Conservation (phyloP, 2,113 vertebrate species). For the Callocephalon fimbriatum region DNA sequence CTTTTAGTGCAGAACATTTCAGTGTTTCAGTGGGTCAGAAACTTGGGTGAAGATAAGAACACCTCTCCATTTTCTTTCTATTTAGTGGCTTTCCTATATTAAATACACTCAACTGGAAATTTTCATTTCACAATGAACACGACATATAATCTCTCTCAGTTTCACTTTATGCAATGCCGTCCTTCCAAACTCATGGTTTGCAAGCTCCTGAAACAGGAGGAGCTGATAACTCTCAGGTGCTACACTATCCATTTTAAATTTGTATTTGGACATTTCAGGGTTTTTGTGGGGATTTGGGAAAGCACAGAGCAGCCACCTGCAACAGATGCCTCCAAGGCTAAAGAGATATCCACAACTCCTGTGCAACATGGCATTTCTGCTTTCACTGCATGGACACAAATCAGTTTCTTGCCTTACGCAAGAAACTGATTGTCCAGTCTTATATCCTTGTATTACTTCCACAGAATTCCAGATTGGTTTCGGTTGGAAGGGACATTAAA, state of each 20-base stretch:
- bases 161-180: background rate
- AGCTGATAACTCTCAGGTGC: background rate
- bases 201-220: background rate
- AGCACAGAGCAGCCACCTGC: background rate
- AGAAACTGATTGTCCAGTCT: background rate
- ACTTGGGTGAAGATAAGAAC: background rate
- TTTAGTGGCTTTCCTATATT: background rate
- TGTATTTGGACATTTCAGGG: background rate
- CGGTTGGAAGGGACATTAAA: background rate
- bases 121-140: background rate
- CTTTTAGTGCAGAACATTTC: background rate
- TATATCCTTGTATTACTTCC: background rate
- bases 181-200: background rate
- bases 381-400: background rate
- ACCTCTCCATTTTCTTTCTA: background rate
- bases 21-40: background rate
- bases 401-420: background rate
- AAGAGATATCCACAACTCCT: background rate
- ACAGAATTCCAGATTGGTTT: background rate
- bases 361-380: background rate
- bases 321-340: background rate
- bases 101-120: background rate
- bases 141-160: background rate
- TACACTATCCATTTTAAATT: background rate
- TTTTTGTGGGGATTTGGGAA: background rate